A percentile compares a stretch with the other conserved stretches of the same genome.
These are phyloP conservation scores for Scatophagus argus DNA, from an alignment of 2,113 vertebrate species.

Conservation along the genomic window DNA sequence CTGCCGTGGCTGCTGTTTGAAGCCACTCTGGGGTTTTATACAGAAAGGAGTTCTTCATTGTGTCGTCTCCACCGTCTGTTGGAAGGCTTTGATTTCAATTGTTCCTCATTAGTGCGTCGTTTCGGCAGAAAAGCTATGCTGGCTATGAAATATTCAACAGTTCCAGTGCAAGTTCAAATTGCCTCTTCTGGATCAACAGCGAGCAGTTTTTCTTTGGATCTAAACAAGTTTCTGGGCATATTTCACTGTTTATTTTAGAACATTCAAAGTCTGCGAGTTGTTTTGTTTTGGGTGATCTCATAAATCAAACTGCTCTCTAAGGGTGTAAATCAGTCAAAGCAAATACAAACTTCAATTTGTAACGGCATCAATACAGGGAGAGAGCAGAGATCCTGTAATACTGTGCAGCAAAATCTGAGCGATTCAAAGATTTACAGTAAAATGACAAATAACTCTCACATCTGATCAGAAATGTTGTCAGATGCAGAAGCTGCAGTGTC, in stretches of 20 bases:
- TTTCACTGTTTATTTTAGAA: constrained; percentile 41
- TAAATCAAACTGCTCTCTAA: constrained; percentile 29
- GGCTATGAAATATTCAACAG: constrained; percentile 72
- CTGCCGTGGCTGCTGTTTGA: constrained; percentile 11
- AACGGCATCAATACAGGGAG: not conserved
- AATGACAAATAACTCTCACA: constrained; percentile 15
- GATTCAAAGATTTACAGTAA: not conserved
- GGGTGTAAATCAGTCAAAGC: constrained; percentile 11
- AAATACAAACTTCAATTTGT: constrained; percentile 40
- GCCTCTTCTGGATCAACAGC: constrained; percentile 33
- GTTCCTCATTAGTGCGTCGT: constrained; percentile 65
- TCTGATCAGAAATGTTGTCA: constrained; percentile 8
- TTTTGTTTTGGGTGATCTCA: constrained; percentile 40
- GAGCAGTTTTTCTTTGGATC: constrained; percentile 45
- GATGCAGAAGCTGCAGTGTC: not conserved
- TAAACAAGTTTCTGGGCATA: constrained; percentile 31
- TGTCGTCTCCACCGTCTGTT: constrained; percentile 27
- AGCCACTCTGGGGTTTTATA: constrained; percentile 33
- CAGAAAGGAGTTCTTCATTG: constrained; percentile 32
- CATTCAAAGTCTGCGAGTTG: constrained; percentile 9
- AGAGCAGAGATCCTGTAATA: not conserved
- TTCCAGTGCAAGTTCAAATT: constrained; percentile 33
- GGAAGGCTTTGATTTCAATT: constrained; percentile 67
- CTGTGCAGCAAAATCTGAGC: not conserved
- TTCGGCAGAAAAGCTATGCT: constrained; percentile 38